phyloP scores from a whole-genome alignment of 2,113 vertebrate genomes.

The Caloenas nicobarica region DNA sequence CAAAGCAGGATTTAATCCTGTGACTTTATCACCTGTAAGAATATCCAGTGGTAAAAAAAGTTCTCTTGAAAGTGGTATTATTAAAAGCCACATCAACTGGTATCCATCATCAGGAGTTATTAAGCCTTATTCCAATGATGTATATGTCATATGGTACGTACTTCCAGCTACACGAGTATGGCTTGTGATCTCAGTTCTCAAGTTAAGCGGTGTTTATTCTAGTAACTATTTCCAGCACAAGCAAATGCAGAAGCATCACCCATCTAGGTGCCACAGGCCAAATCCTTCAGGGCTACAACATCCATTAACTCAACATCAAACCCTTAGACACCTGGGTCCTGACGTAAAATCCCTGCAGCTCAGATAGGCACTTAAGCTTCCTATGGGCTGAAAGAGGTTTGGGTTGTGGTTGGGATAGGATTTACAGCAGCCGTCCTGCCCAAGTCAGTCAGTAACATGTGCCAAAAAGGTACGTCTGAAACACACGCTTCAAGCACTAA shows the following conservation, averaged over 20 bases:
- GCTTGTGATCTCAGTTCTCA: not conserved
- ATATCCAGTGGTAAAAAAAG: not conserved
- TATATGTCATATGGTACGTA: rapidly evolving
- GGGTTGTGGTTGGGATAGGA: not conserved
- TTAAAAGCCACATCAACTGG: not conserved
- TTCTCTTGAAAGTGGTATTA: not conserved
- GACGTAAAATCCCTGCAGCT: not conserved
- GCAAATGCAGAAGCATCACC: not conserved
- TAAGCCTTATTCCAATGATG: not conserved
- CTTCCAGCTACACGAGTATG: not conserved
- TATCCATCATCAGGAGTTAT: not conserved
- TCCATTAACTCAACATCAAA: not conserved
- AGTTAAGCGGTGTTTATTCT: not conserved
- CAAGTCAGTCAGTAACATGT: not conserved
- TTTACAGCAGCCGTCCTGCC: not conserved
- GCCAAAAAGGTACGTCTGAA: not conserved
- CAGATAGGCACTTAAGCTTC: not conserved
- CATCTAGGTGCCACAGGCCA: not conserved
- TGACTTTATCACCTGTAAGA: not conserved
- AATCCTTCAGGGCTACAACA: not conserved
- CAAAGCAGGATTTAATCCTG: not conserved
- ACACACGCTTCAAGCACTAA: not conserved
- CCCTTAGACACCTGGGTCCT: not conserved
- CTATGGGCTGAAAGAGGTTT: not conserved
- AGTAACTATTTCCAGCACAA: not conserved